These are phyloP conservation scores for Pollimyrus isidori DNA, from an alignment of 2,113 vertebrate species.

Conservation along the genomic window DNA sequence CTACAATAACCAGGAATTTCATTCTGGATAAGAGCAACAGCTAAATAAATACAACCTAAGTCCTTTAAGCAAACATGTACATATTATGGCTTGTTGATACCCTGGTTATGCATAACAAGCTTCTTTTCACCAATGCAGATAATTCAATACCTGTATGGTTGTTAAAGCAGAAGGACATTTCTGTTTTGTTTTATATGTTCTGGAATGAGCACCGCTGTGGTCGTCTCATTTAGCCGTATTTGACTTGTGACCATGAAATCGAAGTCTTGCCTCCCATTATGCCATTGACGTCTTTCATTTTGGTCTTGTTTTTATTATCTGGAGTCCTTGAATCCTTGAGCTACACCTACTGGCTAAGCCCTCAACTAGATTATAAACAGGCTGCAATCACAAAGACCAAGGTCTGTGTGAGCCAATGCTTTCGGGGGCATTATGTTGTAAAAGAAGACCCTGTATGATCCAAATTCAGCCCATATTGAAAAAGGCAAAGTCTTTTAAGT, in stretches of 20 bases:
- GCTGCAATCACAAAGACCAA: slow-evolving; percentile 4
- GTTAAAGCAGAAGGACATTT: background rate
- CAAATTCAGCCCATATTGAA: background rate
- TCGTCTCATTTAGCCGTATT: slow-evolving; percentile 1
- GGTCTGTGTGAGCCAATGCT: background rate
- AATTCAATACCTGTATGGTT: background rate
- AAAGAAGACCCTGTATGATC: background rate
- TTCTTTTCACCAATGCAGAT: background rate
- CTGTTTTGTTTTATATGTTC: background rate
- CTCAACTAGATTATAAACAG: slow-evolving; percentile 22
- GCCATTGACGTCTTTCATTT: background rate
- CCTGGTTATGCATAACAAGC: background rate
- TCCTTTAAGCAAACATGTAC: background rate
- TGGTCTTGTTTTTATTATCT: background rate
- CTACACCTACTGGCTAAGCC: slow-evolving; percentile 64
- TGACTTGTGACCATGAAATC: slow-evolving; percentile 20
- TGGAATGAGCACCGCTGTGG: background rate
- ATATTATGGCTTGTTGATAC: background rate
- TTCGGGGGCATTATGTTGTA: background rate
- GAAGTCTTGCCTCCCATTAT: slow-evolving; percentile 20
- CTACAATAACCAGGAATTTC: background rate
- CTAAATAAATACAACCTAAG: background rate
- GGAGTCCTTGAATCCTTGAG: slow-evolving; percentile 57
- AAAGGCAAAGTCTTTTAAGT: background rate
- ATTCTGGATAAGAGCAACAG: background rate